These are phyloP conservation scores for Scomberomorus guttatus DNA, from an alignment of 2,797 vertebrate genomes.

Conservation along the genomic window DNA sequence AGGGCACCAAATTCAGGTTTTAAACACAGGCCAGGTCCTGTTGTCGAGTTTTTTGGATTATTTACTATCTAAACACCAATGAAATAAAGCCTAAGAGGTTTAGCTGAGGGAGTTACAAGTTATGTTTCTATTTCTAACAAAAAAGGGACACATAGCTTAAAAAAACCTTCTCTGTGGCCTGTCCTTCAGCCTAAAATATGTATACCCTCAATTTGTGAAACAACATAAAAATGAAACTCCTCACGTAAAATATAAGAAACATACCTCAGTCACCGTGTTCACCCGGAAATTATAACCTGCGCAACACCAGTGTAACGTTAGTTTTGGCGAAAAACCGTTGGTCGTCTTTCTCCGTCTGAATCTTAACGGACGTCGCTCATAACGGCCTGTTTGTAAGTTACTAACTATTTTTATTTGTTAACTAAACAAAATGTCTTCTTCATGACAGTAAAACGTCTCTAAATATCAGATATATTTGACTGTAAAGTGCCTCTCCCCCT, in stretches of 20 bases:
- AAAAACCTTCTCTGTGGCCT: background rate
- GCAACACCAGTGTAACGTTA: background rate
- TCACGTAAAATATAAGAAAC: background rate
- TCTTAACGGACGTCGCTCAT: background rate
- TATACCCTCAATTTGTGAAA: background rate
- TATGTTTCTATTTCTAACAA: background rate
- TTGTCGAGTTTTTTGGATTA: background rate
- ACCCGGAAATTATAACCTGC: background rate
- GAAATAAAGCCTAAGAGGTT: background rate
- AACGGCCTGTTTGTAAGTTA: background rate
- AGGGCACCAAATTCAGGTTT: background rate
- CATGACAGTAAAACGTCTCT: background rate
- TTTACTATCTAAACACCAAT: background rate
- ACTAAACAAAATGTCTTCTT: background rate
- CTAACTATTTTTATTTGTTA: background rate
- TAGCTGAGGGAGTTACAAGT: background rate
- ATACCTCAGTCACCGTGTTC: background rate
- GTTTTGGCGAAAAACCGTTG: background rate
- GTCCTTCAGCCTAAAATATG: background rate
- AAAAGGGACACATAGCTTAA: background rate
- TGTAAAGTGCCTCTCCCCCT: background rate
- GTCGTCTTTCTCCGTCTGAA: background rate
- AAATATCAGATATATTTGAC: background rate
- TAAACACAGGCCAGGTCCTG: background rate
- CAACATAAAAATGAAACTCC: background rate